phyloP scores from a whole-genome alignment of 2,797 vertebrate species.

The Distichodus sexfasciatus region DNA sequence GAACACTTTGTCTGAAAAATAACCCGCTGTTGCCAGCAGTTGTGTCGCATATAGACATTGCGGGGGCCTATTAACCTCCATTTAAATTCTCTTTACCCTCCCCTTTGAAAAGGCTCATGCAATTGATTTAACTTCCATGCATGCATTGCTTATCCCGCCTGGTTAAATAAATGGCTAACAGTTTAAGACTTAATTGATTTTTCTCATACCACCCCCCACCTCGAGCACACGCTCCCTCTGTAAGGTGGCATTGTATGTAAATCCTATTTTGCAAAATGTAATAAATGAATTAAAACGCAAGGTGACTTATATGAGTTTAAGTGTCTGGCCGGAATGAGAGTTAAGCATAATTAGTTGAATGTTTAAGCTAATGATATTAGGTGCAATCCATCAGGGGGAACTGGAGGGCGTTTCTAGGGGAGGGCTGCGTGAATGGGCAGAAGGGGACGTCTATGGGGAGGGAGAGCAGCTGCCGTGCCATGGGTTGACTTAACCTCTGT shows the following conservation, averaged over 20 bases:
- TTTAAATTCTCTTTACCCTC: conserved; percentile 56
- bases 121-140: conserved; percentile 64
- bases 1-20: conserved; percentile 23
- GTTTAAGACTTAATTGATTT: conserved; percentile 80
- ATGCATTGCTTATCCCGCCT: conserved; percentile 70
- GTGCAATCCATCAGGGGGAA: conserved; percentile 65
- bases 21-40: conserved; percentile 41
- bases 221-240: conserved; percentile 49
- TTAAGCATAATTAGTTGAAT: conserved; percentile 78
- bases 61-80: conserved; percentile 50
- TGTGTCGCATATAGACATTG: conserved; percentile 44
- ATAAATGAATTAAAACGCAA: conserved; percentile 62
- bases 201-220: conserved; percentile 26
- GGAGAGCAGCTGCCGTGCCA: conserved; percentile 61
- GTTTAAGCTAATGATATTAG: conserved; percentile 78
- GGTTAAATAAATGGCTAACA: conserved; percentile 77
- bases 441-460: conserved; percentile 53
- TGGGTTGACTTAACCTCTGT: conserved; percentile 75
- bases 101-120: conserved; percentile 54
- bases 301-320: conserved; percentile 80
- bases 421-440: conserved; percentile 51
- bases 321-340: conserved; percentile 73
- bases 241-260: conserved; percentile 79
- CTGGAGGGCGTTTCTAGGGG: conserved; percentile 52
- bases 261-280: conserved; percentile 75